Evolutionary conservation across 2,888 invertebrate species (phyloP).

Genomic region (Apeira syringaria): DNA sequence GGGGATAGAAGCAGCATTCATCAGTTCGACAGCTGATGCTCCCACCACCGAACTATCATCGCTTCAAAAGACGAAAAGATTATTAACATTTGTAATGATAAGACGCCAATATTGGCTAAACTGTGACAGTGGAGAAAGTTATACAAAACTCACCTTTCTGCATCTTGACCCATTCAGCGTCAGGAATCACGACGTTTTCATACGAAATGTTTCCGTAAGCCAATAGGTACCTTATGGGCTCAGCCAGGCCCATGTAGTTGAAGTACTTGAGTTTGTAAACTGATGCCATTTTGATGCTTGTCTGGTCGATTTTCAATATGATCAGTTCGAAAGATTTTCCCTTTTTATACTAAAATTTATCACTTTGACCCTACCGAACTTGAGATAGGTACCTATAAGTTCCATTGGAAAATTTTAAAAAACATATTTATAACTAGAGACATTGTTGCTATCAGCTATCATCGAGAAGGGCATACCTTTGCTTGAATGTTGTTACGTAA

Average conservation of each 20-base stretch:
- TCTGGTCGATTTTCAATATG: slow-evolving; percentile 22
- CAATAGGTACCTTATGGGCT: slow-evolving; percentile 46
- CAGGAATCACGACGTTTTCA: slow-evolving; percentile 38
- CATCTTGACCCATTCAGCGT: slow-evolving; percentile 32
- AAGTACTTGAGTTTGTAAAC: slow-evolving; percentile 47
- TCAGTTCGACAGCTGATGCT: too few species aligned
- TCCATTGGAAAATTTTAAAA: neutral
- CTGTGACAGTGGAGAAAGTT: too few species aligned
- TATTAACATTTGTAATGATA: too few species aligned
- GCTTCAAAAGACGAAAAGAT: too few species aligned
- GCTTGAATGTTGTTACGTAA: neutral
- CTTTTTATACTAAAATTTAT: slow-evolving; percentile 14
- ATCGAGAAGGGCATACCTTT: neutral
- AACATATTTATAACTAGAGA: neutral
- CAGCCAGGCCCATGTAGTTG: slow-evolving; percentile 45
- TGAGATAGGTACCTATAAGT: neutral
- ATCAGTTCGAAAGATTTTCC: neutral
- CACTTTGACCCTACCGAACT: slow-evolving; percentile 1
- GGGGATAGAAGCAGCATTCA: too few species aligned
- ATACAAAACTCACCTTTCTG: slow-evolving; percentile 38
- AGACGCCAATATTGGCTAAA: too few species aligned
- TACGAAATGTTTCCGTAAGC: slow-evolving; percentile 46
- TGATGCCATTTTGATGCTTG: slow-evolving; percentile 35
- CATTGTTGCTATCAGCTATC: neutral
- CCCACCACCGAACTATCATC: too few species aligned